phyloP scores from a whole-genome alignment of 2,888 invertebrate genomes.

The Eremobia ochroleuca region DNA sequence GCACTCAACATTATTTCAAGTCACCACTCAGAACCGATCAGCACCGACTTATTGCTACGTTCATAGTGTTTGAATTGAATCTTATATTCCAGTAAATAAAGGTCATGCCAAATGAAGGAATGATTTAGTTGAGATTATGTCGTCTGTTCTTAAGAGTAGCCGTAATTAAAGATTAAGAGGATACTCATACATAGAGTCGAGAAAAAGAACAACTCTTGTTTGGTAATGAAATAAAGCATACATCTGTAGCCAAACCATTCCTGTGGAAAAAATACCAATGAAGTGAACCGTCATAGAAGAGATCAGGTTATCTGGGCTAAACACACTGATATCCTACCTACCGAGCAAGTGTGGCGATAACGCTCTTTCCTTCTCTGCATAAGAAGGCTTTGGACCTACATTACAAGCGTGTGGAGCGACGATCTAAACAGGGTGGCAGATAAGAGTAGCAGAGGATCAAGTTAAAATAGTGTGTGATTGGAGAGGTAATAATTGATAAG shows the following conservation, averaged over 20 bases:
- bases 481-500: no score
- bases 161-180: constrained; percentile 48
- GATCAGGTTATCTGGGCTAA: background rate
- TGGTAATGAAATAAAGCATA: background rate
- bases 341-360: background rate
- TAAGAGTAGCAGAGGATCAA: background rate
- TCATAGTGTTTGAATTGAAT: background rate
- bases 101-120: background rate
- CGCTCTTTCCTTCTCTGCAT: background rate
- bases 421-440: background rate
- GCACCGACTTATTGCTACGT: background rate
- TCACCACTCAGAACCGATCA: constrained; percentile 38
- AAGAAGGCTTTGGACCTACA: background rate
- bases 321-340: background rate
- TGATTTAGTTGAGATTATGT: constrained; percentile 18
- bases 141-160: constrained; percentile 46
- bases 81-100: background rate
- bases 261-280: background rate
- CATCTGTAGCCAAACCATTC: background rate
- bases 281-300: background rate
- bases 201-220: constrained; percentile 5
- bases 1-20: constrained; percentile 55
- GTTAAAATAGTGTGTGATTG: background rate
- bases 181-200: constrained; percentile 34
- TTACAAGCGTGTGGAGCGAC: no score